Conservation (phyloP, 2,113 vertebrate species). For the Ceyx cyanopectus region DNA sequence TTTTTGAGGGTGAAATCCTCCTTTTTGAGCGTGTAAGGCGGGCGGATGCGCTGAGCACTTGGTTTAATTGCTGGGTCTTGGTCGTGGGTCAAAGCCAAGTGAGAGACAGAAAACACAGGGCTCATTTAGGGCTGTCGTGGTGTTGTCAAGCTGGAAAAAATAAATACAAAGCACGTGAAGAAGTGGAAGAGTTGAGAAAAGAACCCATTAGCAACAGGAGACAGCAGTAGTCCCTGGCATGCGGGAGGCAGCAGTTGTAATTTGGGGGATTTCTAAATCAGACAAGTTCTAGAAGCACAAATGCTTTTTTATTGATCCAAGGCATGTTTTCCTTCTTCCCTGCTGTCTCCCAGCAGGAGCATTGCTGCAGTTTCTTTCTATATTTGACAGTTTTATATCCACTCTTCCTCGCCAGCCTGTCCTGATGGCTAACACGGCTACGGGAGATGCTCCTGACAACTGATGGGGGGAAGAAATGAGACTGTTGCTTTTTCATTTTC, state of each 20-base stretch:
- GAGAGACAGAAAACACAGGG: not conserved
- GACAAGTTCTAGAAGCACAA: not conserved
- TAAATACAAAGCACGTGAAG: not conserved
- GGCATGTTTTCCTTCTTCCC: not conserved
- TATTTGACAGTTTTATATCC: not conserved
- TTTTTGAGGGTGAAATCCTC: not conserved
- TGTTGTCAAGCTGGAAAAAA: not conserved
- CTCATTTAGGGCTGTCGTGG: not conserved
- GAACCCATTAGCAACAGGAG: not conserved
- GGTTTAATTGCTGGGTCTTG: not conserved
- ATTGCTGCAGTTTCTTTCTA: accelerated
- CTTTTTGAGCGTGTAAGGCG: accelerated
- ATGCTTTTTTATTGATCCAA: not conserved
- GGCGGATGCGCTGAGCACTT: accelerated
- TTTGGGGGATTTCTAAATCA: not conserved
- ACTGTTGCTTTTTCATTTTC: accelerated
- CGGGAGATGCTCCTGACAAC: not conserved
- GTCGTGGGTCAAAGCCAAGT: accelerated
- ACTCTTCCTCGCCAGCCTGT: not conserved
- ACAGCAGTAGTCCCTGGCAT: not conserved
- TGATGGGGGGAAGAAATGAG: not conserved
- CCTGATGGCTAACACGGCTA: not conserved
- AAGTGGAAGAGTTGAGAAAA: not conserved
- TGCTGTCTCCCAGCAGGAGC: not conserved
- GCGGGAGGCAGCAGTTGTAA: not conserved